Percentiles rank a stretch among this genome's conserved stretches.
phyloP scores from a whole-genome alignment of 2,888 invertebrate species.

The Lobophora halterata region DNA sequence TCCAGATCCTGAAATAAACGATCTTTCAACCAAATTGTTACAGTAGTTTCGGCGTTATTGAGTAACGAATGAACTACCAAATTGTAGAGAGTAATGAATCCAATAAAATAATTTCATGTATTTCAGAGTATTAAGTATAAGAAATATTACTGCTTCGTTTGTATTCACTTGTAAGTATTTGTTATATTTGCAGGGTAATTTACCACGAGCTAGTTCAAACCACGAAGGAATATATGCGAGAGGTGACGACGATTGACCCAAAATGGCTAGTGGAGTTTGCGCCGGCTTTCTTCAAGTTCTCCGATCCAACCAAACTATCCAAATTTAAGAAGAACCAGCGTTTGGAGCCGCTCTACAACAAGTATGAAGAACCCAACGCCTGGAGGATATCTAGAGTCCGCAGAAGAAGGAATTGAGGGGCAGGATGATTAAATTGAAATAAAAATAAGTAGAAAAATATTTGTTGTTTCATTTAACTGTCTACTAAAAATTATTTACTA shows the following conservation, averaged over 20 bases:
- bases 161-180: neutral
- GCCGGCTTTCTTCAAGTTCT: constrained; percentile 99
- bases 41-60: too few species aligned
- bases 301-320: constrained; percentile 98
- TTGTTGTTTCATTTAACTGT: neutral
- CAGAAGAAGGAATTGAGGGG: constrained; percentile 90
- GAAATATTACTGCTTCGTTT: too few species aligned
- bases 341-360: constrained; percentile 98
- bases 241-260: constrained; percentile 97
- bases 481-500: too few species aligned
- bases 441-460: constrained; percentile 1
- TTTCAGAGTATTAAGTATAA: too few species aligned
- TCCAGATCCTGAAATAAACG: too few species aligned
- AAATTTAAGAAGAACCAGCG: constrained; percentile 99
- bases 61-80: too few species aligned
- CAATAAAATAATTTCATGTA: too few species aligned
- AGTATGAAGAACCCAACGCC: constrained; percentile 99
- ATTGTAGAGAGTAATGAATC: too few species aligned
- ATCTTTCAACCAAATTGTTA: too few species aligned
- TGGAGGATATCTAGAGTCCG: constrained; percentile 98
- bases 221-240: constrained; percentile 99
- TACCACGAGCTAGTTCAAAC: constrained; percentile 99
- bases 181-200: constrained; percentile 86
- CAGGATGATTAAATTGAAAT: neutral
- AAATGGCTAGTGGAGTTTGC: constrained; percentile 99